Evolutionary conservation across 1,140 invertebrate genomes (phyloP).

Genomic region (Apis laboriosa): DNA sequence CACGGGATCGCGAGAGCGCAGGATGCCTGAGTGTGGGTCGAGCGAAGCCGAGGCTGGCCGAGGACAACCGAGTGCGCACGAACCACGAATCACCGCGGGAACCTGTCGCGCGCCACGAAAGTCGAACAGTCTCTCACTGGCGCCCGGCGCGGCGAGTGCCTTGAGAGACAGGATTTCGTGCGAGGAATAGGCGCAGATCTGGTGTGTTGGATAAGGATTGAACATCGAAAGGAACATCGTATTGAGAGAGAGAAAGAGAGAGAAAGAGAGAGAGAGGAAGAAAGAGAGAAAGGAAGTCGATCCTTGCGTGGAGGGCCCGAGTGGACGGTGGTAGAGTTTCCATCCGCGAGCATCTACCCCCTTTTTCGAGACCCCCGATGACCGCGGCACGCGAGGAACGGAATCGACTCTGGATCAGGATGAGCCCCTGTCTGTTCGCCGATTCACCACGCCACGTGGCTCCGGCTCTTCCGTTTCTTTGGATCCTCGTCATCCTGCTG

Average conservation of each 20-base stretch:
- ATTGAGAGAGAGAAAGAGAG: constrained; percentile 7
- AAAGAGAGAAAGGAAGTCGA: constrained; percentile 10
- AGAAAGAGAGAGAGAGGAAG: not conserved
- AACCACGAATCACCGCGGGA: constrained; percentile 55
- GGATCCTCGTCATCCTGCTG: constrained; percentile 60
- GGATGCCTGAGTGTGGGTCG: constrained; percentile 35
- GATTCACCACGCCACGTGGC: constrained; percentile 71
- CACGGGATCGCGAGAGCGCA: constrained; percentile 12
- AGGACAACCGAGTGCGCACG: constrained; percentile 51
- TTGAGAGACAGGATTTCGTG: constrained; percentile 45
- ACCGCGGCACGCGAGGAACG: constrained; percentile 6
- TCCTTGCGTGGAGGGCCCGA: constrained; percentile 26
- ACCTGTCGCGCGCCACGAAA: constrained; percentile 63
- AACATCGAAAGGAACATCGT: not conserved
- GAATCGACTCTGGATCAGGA: constrained; percentile 43
- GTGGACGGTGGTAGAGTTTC: constrained; percentile 27
- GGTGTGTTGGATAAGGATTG: constrained; percentile 21
- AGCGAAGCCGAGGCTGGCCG: constrained; percentile 56
- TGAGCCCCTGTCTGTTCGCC: constrained; percentile 45
- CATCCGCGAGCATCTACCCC: constrained; percentile 18
- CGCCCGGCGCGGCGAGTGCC: constrained; percentile 67
- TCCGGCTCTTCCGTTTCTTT: constrained; percentile 65
- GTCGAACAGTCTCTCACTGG: constrained; percentile 68
- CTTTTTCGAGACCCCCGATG: constrained; percentile 30
- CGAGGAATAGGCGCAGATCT: not conserved